Base-by-base conservation (phyloP, 2,888 invertebrate genomes). In the Anticlea derivata region DNA sequence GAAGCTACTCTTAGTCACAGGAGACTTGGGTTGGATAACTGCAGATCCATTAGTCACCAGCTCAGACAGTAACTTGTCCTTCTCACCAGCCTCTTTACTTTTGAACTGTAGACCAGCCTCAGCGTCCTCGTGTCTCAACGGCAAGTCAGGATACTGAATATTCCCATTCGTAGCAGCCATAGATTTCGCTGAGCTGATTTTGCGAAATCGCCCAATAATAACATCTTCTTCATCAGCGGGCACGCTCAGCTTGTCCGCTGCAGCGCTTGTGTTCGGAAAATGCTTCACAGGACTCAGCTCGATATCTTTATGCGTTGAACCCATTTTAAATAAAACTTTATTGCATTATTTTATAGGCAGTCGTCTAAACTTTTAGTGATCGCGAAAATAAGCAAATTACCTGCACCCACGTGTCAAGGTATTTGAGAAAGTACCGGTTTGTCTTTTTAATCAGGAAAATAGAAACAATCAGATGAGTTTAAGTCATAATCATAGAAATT, bases 1-100 rank as follows among this genome's bases (percentile, higher is more conserved):
- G 68, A 93, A 93, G 73, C 93, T 93, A 68, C 93, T 93, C 68
- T 93, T 93, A 2, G 93, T 92, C 11, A 83, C 65, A 0, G 80
- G 77, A 1, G 78, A 75, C 48, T 64, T 75, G 1, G 72, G 57
- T n/a, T 70, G 72, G 11, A 75, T 58, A 5, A 73, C 40, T 1
- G 64, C 60, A 0, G 60, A 65, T 0, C 73, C 78, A 51, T 80
- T 81, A 1, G 65, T 70, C 12, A 65, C 61, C 6, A 64, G 33
- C 1, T 82, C 83, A 0, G 75, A 66, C 11, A 84, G 50, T 17
- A 86, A 61, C 37, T 78, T 81, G 10, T 89, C 88, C 23, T 70
- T 82, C 43, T 86, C 86, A 1, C 66, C 60, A 1, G 65, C 40
- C 7, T 80, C 81, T 40, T 70, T 78, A 0, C 68, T 68, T 44